These are phyloP conservation scores for Stegostoma tigrinum DNA, from an alignment of 2,113 vertebrate genomes.

Conservation along the genomic window DNA sequence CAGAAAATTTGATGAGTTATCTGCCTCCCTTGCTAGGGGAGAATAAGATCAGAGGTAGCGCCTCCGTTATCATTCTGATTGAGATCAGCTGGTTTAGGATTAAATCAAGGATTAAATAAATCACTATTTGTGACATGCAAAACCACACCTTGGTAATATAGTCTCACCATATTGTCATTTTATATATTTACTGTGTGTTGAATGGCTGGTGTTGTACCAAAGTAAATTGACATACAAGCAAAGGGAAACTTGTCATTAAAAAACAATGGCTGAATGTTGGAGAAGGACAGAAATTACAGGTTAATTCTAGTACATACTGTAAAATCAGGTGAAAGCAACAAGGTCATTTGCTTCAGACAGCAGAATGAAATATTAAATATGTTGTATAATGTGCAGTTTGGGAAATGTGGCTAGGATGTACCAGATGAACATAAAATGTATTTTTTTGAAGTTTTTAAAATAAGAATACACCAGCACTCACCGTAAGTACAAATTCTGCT, in stretches of 20 bases:
- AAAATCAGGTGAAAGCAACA: slow-evolving; percentile 4
- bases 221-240: not conserved
- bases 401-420: not conserved
- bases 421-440: not conserved
- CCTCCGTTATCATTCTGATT: not conserved
- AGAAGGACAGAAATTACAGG: slow-evolving; percentile 31
- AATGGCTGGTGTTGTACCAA: slow-evolving; percentile 5
- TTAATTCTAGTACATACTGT: slow-evolving; percentile 1
- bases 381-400: not conserved
- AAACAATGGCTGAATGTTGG: slow-evolving; percentile 23
- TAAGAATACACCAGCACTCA: not conserved
- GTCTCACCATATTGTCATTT: not conserved
- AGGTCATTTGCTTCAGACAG: slow-evolving; percentile 12
- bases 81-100: slow-evolving; percentile 8
- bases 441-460: not conserved
- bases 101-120: slow-evolving; percentile 3
- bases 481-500: not conserved
- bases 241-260: slow-evolving; percentile 17
- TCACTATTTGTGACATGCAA: not conserved
- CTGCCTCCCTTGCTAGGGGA: not conserved
- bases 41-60: not conserved
- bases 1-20: not conserved
- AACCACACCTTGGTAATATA: slow-evolving; percentile 20
- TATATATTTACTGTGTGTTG: slow-evolving; percentile 13
- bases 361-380: not conserved